These are phyloP conservation scores for Enhydra lutris DNA, from an alignment of 2,113 vertebrate species.

Conservation along the genomic window DNA sequence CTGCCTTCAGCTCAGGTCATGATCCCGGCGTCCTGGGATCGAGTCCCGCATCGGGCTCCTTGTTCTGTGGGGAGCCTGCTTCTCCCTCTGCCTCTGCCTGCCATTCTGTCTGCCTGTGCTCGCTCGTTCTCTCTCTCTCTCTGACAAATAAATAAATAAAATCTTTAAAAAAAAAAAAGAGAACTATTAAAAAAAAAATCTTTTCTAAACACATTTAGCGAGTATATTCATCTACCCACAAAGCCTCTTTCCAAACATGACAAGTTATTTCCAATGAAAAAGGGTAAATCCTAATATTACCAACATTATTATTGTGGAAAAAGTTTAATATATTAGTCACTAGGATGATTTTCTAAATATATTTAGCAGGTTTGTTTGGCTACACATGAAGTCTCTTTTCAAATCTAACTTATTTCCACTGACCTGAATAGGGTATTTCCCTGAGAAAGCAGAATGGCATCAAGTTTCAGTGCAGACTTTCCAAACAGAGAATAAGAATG, in stretches of 20 bases:
- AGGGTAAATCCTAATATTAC: not conserved
- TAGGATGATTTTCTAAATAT: conserved; percentile 32
- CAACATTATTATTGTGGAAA: conserved; percentile 29
- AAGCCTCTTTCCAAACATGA: not conserved
- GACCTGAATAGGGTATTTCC: not conserved
- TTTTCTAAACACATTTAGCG: not conserved
- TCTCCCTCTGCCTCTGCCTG: too few relatives aligned
- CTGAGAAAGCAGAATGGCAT: not conserved
- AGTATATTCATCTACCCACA: not conserved
- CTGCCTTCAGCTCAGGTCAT: too few relatives aligned
- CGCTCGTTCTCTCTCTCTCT: too few relatives aligned
- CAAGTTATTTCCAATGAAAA: conserved; percentile 25
- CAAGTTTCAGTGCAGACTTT: not conserved
- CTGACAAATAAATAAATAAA: too few relatives aligned
- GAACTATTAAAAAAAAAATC: too few relatives aligned
- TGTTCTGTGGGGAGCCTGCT: too few relatives aligned
- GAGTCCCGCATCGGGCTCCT: too few relatives aligned
- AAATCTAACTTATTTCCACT: conserved; percentile 38
- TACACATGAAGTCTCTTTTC: not conserved
- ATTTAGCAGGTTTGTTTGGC: conserved; percentile 29
- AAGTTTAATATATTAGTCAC: conserved; percentile 29
- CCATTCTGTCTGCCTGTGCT: too few relatives aligned
- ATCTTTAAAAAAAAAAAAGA: too few relatives aligned
- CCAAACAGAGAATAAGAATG: conserved; percentile 31
- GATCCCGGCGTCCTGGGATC: too few relatives aligned